A percentile compares a stretch with the other conserved stretches of the same genome.
phyloP scores from a whole-genome alignment of 2,888 invertebrate genomes.

The Autographa pulchrina region DNA sequence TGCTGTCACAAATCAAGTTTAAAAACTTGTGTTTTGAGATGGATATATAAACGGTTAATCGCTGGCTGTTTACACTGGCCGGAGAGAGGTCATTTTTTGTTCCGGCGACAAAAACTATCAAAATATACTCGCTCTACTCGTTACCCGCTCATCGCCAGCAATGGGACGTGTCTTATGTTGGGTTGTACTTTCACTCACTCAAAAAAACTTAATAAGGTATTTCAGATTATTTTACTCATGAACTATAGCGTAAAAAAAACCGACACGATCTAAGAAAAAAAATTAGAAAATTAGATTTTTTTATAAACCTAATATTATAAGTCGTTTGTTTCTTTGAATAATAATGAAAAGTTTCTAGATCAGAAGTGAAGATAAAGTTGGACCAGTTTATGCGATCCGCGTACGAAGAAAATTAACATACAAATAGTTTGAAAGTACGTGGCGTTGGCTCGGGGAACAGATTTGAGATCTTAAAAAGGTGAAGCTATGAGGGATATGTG shows the following conservation, averaged over 20 bases:
- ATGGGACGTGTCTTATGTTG: no score
- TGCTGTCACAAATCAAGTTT: no score
- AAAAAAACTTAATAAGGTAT: no score
- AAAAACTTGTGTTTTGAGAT: no score
- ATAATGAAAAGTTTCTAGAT: conserved; percentile 37
- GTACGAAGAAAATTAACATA: conserved; percentile 50
- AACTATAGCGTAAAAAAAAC: neutral
- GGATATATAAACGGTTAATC: no score
- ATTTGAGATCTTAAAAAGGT: conserved; percentile 13
- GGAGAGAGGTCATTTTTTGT: no score
- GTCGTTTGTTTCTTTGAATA: conserved; percentile 34
- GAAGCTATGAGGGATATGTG: neutral
- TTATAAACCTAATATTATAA: conserved; percentile 20
- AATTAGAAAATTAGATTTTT: neutral
- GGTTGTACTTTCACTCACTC: no score
- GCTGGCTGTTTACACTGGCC: no score
- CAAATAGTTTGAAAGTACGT: conserved; percentile 48
- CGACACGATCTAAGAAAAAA: neutral
- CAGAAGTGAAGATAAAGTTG: conserved; percentile 31
- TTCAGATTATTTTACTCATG: no score
- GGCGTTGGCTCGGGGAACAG: neutral
- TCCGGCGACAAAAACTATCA: no score
- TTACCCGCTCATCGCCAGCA: no score
- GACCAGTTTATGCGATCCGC: conserved; percentile 45
- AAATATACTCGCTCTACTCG: no score